Evolutionary conservation across 2,888 invertebrate species (phyloP).

Genomic region (Chesias legatella): DNA sequence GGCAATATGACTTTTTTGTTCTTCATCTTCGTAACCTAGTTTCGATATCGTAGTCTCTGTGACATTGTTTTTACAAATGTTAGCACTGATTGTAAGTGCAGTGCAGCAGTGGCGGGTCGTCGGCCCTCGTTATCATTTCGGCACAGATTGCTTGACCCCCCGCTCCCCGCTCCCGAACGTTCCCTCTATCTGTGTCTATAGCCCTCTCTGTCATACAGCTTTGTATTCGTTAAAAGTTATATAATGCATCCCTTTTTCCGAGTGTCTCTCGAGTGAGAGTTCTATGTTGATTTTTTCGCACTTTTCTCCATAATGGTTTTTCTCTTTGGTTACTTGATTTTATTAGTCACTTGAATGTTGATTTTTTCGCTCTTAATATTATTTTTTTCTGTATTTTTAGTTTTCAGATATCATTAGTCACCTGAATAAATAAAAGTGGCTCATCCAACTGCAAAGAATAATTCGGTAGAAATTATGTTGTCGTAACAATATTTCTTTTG

Average conservation of each 20-base stretch:
- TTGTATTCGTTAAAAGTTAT: slow-evolving; percentile 13
- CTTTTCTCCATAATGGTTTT: too few relatives aligned
- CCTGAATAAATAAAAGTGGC: too few relatives aligned
- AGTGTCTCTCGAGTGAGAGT: slow-evolving; percentile 1
- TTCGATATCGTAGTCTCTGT: not conserved
- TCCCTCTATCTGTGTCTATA: slow-evolving; percentile 32
- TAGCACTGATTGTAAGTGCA: slow-evolving; percentile 28
- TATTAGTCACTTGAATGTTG: too few relatives aligned
- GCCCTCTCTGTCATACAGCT: slow-evolving; percentile 18
- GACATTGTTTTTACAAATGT: slow-evolving; percentile 40
- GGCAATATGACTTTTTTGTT: too few relatives aligned
- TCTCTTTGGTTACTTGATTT: too few relatives aligned
- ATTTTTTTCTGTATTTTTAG: too few relatives aligned
- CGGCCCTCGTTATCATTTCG: slow-evolving; percentile 75
- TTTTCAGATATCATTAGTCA: too few relatives aligned
- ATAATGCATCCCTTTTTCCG: slow-evolving; percentile 2
- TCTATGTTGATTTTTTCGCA: too few relatives aligned
- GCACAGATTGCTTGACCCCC: slow-evolving; percentile 73
- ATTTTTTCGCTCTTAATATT: too few relatives aligned
- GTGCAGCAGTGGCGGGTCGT: slow-evolving; percentile 49
- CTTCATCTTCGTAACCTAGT: too few relatives aligned
- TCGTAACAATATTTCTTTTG: slow-evolving; percentile 6
- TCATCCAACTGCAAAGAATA: too few relatives aligned
- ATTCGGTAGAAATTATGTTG: too few relatives aligned
- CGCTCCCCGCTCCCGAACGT: slow-evolving; percentile 32